Conservation (phyloP, 2,888 invertebrate species). For the Calliphora vomitoria region DNA sequence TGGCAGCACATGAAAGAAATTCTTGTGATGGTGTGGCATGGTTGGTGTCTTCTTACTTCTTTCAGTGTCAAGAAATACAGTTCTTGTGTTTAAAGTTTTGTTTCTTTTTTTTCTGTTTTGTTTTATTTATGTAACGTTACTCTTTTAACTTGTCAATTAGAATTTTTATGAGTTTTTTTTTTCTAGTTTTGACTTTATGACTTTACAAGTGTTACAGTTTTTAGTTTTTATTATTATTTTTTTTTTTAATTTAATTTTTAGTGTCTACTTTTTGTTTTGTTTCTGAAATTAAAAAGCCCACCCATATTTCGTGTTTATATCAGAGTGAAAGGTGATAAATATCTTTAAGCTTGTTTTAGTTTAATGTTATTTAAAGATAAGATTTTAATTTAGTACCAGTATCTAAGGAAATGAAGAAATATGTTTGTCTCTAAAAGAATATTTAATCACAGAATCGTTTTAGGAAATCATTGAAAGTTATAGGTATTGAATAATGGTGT, state of each 20-base stretch:
- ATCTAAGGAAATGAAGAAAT: neutral
- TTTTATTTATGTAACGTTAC: constrained; percentile 56
- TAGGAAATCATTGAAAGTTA: neutral
- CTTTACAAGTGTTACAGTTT: constrained; percentile 73
- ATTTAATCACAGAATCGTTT: neutral
- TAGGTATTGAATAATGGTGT: no score
- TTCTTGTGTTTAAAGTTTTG: neutral
- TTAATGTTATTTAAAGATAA: constrained; percentile 49
- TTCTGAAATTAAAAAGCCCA: constrained; percentile 57
- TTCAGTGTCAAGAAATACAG: constrained; percentile 12
- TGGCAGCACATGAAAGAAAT: constrained; percentile 2
- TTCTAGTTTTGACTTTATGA: constrained; percentile 66
- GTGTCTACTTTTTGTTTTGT: constrained; percentile 7
- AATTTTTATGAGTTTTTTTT: constrained; percentile 69
- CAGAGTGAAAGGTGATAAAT: constrained; percentile 61
- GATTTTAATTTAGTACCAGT: constrained; percentile 39
- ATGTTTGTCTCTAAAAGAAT: neutral
- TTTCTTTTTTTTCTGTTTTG: neutral
- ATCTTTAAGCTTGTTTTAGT: constrained; percentile 47
- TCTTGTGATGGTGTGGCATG: constrained; percentile 38
- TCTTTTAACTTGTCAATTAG: constrained; percentile 72
- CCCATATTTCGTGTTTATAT: constrained; percentile 54
- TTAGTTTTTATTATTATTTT: constrained; percentile 8
- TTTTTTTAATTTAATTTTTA: constrained; percentile 9
- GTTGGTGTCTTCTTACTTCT: constrained; percentile 30